phyloP scores from a whole-genome alignment of 2,888 invertebrate species.

The Megaustenia siamemsis region DNA sequence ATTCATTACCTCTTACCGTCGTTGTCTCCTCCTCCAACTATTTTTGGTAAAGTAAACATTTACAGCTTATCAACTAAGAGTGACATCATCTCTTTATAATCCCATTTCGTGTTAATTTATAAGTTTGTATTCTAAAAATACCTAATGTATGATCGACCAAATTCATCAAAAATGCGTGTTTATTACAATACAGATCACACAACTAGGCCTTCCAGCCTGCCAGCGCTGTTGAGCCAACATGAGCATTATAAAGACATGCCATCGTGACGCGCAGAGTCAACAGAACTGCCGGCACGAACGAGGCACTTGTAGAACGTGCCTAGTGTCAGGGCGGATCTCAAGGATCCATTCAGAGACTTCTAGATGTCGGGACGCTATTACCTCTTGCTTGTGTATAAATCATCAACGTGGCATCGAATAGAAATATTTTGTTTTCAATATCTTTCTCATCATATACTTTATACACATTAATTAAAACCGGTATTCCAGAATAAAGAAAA shows the following conservation, averaged over 20 bases:
- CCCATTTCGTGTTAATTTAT: too few relatives aligned
- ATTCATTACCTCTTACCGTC: too few relatives aligned
- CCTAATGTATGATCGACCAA: neutral
- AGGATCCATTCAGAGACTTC: neutral
- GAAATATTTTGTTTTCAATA: too few relatives aligned
- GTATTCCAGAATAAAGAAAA: too few relatives aligned
- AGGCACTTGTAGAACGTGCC: slow-evolving; percentile 36
- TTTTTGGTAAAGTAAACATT: too few relatives aligned
- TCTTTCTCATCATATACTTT: too few relatives aligned
- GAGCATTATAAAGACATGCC: neutral
- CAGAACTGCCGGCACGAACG: slow-evolving; percentile 30
- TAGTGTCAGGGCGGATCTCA: neutral
- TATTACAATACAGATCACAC: neutral
- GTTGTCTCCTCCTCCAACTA: too few relatives aligned
- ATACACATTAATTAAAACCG: too few relatives aligned
- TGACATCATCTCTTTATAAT: too few relatives aligned
- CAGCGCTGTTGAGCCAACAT: neutral
- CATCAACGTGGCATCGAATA: too few relatives aligned
- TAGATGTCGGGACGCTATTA: neutral
- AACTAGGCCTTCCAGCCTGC: neutral
- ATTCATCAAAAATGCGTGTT: neutral
- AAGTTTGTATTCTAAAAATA: too few relatives aligned
- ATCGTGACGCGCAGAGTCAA: neutral
- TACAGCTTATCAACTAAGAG: too few relatives aligned
- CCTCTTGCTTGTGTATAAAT: neutral